These are phyloP conservation scores for Elgonia sp. DNA, from an alignment of 2,888 invertebrate species.

Conservation along the genomic window DNA sequence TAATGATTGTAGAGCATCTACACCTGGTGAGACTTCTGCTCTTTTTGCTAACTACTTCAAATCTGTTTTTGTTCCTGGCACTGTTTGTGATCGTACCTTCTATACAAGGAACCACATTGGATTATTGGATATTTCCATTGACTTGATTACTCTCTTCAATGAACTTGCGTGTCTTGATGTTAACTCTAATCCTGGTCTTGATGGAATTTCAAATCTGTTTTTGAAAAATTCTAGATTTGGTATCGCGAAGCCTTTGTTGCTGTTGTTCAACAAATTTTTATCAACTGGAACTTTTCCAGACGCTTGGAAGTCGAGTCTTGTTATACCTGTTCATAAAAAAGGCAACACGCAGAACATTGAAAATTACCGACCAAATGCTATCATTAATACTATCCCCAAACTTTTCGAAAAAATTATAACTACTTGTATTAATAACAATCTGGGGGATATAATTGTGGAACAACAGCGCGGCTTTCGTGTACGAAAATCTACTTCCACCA, in stretches of 20 bases:
- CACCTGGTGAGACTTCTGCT: background rate
- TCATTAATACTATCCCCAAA: background rate
- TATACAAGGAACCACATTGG: background rate
- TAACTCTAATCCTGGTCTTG: background rate
- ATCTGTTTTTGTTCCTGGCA: background rate
- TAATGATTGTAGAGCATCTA: background rate
- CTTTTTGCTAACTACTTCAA: background rate
- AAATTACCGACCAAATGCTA: constrained; percentile 7
- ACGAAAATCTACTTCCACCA: background rate
- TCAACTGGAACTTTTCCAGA: too few species aligned
- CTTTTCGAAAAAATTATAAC: too few species aligned
- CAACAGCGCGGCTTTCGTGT: background rate
- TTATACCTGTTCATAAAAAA: background rate
- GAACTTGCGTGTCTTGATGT: background rate
- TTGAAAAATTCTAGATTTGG: background rate
- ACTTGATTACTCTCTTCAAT: background rate
- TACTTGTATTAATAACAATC: background rate
- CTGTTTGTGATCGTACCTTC: too few species aligned
- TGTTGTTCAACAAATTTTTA: too few species aligned
- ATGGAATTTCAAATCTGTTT: background rate
- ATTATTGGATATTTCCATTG: background rate
- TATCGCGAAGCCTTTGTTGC: too few species aligned
- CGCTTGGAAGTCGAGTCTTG: too few species aligned
- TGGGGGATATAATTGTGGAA: background rate
- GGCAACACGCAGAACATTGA: background rate